Percentiles rank a stretch among this genome's conserved stretches.
Evolutionary conservation across 2,113 vertebrate species (phyloP).

Genomic region (Acanthochromis polyacanthus): DNA sequence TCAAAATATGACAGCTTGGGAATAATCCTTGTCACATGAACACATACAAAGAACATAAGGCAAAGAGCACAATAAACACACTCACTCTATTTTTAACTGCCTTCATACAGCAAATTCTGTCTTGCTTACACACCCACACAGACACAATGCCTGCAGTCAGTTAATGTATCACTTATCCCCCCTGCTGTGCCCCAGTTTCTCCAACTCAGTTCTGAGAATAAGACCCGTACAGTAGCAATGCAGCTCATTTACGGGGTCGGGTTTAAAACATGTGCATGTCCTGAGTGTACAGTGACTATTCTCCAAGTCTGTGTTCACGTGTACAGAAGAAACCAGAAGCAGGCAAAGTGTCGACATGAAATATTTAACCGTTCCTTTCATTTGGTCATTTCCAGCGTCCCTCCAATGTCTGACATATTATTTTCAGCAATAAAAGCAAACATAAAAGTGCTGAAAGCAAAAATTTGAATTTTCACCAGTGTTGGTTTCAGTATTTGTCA

Average conservation of each 20-base stretch:
- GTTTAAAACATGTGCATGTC: slow-evolving; percentile 18
- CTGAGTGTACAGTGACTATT: slow-evolving; percentile 6
- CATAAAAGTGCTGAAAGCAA: too few relatives aligned
- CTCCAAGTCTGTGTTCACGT: background rate
- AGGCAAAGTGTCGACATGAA: background rate
- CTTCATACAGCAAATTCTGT: slow-evolving; percentile 40
- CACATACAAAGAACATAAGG: slow-evolving; percentile 39
- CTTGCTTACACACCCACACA: slow-evolving; percentile 14
- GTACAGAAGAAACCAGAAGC: background rate
- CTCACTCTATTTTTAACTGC: slow-evolving; percentile 41
- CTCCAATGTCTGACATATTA: too few relatives aligned
- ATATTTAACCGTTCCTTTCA: background rate
- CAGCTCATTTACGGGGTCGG: slow-evolving; percentile 52
- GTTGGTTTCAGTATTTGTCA: too few relatives aligned
- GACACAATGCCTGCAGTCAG: slow-evolving; percentile 53
- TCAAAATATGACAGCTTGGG: slow-evolving; percentile 33
- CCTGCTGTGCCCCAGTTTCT: slow-evolving; percentile 78
- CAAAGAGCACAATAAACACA: slow-evolving; percentile 31
- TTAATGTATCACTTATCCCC: slow-evolving; percentile 69
- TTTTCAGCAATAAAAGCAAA: too few relatives aligned
- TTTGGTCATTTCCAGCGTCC: too few relatives aligned
- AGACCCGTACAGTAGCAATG: slow-evolving; percentile 55
- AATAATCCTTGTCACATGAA: slow-evolving; percentile 49
- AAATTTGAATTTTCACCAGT: too few relatives aligned
- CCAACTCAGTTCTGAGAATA: slow-evolving; percentile 60